phyloP scores from a whole-genome alignment of 1,140 invertebrate genomes.

The Temnothorax longispinosus region DNA sequence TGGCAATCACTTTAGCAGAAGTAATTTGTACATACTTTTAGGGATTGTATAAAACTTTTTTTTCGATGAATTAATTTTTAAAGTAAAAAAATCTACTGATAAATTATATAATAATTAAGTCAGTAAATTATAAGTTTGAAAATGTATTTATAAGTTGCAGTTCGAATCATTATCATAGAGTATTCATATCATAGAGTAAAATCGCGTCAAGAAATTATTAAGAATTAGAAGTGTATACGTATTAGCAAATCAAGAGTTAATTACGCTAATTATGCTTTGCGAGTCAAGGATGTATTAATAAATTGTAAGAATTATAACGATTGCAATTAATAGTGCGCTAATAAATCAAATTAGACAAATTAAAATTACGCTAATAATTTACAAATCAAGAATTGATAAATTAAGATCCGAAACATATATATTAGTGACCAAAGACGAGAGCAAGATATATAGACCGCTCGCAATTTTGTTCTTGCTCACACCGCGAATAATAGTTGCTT shows the following conservation, averaged over 20 bases:
- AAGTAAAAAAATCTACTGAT: neutral
- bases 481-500: neutral
- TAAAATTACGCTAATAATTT: neutral
- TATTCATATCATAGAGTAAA: too few species aligned
- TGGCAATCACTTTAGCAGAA: neutral
- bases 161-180: neutral
- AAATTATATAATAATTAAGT: neutral
- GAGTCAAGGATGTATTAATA: neutral
- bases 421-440: neutral
- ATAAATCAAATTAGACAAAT: neutral
- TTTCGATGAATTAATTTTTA: neutral
- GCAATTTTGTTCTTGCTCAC: conserved; percentile 8
- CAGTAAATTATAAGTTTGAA: neutral
- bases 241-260: neutral
- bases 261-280: neutral
- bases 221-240: neutral
- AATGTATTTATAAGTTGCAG: neutral
- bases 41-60: neutral
- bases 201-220: too few species aligned
- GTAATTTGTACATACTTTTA: neutral
- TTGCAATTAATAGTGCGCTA: too few species aligned
- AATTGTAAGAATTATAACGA: neutral
- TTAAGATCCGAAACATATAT: neutral
- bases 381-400: neutral
- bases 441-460: neutral